Percentiles rank a stretch among this genome's conserved stretches.
Conservation (phyloP, 2,113 vertebrate genomes). For the Mohoua ochrocephala region DNA sequence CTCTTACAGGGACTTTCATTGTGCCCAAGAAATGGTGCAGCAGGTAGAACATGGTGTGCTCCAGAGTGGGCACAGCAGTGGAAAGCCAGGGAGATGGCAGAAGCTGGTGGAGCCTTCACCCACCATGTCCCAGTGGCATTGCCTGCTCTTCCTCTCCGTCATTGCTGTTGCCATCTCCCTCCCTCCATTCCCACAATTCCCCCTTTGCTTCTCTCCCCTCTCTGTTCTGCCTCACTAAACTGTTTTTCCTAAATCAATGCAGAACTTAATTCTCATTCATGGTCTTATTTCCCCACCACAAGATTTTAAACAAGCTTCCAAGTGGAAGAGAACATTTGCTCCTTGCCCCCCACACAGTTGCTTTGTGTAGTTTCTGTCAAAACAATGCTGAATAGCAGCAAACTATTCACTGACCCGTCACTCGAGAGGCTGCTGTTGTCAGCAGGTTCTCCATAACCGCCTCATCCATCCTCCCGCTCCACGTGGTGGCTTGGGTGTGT, state of each 20-base stretch:
- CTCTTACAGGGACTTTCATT: background rate
- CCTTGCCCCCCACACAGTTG: background rate
- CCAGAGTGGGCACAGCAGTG: background rate
- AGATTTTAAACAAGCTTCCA: background rate
- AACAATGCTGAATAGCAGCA: constrained; percentile 22
- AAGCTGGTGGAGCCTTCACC: background rate
- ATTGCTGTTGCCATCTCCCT: background rate
- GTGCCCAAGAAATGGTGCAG: background rate
- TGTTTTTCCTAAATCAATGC: background rate
- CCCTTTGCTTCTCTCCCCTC: background rate
- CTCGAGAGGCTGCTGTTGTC: constrained; percentile 8
- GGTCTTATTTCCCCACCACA: background rate
- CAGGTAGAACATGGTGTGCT: background rate
- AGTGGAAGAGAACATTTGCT: background rate
- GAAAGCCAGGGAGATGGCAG: background rate
- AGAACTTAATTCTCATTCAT: constrained; percentile 8
- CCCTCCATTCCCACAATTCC: accelerated
- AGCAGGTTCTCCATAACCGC: constrained; percentile 20
- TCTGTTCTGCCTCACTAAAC: background rate
- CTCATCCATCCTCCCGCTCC: background rate
- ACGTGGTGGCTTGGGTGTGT: background rate
- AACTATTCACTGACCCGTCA: background rate
- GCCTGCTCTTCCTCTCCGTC: background rate
- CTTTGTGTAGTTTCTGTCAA: constrained; percentile 18
- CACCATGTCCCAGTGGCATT: background rate